Base-by-base conservation (phyloP, 92 coral and sea anemone species). In the Porites lobata region DNA sequence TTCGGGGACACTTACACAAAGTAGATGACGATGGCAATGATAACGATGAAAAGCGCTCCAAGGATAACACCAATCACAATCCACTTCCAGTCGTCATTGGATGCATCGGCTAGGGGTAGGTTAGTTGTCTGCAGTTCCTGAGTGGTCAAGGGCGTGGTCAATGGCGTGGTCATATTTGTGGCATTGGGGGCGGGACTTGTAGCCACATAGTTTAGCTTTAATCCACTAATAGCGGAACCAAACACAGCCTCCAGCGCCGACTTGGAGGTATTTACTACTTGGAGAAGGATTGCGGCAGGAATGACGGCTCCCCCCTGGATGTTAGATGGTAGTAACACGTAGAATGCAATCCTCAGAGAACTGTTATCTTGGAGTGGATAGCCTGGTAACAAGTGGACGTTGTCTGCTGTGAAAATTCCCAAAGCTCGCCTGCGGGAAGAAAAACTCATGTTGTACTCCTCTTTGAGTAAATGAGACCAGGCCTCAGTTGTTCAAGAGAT, bases 11-110 rank as follows among this genome's bases (percentile, higher is more conserved):
- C 87, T 83, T 83, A 83, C 87, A 72, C 50, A 6, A 21, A 50
- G 13, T 9, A 47, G 53, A 73, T 72, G 63, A 76, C 6, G 22
- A 64, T 18, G 21, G 47, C 29, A 29, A 81, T 59, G 64, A 82
- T n/a, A 9, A 83, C 78, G 53, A 82, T 69, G 77, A 72, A 83
- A 58, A 65, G 62, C 21, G 64, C 83, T 8, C 79, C 92, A 6
- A 81, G 61, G 9, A 62, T 69, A 59, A 88, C 89, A n/a, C 81
- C 88, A 58, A 88, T 73, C 10, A 75, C 83, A 43, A 88, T 83
- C 72, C 88, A 88, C 26, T 85, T 85, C 89, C 82, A 85, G 14
- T 83, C 87, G 73, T 83, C 80, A 73, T 6, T 29, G 11, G 20
- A 20, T 64, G 59, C 22, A 54, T 72, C 72, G 3, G 70, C 50